Conservation (phyloP, 2,797 vertebrate species). For the Danio aesculapii region DNA sequence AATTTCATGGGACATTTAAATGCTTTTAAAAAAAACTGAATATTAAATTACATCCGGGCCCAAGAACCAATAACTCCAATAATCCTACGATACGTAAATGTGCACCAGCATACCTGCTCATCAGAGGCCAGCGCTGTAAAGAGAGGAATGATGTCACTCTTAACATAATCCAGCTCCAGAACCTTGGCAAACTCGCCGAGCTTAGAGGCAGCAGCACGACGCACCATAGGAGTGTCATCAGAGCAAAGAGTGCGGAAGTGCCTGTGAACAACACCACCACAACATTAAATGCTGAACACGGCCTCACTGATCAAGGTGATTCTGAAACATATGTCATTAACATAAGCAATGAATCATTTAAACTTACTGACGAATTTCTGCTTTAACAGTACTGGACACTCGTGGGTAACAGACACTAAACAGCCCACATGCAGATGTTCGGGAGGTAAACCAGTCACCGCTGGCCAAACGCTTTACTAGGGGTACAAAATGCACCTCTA, state of each 20-base stretch:
- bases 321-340: not conserved
- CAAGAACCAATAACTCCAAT: not conserved
- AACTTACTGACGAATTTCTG: conserved; percentile 88
- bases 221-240: conserved; percentile 88
- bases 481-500: conserved; percentile 89
- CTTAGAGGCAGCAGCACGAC: conserved; percentile 87
- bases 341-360: not conserved
- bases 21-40: too few relatives aligned
- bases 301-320: not conserved
- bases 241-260: conserved; percentile 89
- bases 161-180: conserved; percentile 86
- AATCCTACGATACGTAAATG: not conserved
- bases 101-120: conserved; percentile 79
- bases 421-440: conserved; percentile 87
- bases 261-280: conserved; percentile 64
- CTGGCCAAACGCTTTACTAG: conserved; percentile 87
- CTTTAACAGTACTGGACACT: conserved; percentile 86
- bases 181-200: conserved; percentile 89
- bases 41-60: too few relatives aligned
- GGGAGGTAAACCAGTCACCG: conserved; percentile 90
- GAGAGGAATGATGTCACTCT: conserved; percentile 88
- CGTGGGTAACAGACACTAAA: conserved; percentile 89
- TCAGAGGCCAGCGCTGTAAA: conserved; percentile 88
- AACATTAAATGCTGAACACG: conserved; percentile 23
- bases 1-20: too few relatives aligned